These are phyloP conservation scores for Piaya cayana DNA, from an alignment of 2,113 vertebrate species.

Conservation along the genomic window DNA sequence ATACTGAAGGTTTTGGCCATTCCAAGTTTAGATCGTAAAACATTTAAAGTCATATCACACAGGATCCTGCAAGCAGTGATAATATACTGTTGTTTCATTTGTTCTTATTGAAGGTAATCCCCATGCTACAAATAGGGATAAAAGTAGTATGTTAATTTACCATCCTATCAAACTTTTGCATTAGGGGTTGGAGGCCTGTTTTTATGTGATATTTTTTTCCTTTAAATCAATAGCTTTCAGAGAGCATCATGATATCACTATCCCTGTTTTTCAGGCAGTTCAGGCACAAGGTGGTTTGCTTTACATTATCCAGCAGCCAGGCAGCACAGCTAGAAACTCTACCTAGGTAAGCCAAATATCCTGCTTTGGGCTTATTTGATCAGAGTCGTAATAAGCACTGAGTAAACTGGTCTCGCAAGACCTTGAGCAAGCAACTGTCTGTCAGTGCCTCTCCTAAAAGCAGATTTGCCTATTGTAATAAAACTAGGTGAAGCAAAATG, in stretches of 20 bases:
- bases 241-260: accelerated
- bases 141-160: not conserved
- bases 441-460: not conserved
- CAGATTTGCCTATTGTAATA: not conserved
- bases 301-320: not conserved
- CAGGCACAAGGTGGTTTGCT: not conserved
- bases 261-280: not conserved
- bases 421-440: not conserved
- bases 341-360: not conserved
- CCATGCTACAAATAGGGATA: not conserved
- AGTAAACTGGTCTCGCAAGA: not conserved
- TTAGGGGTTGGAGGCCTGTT: not conserved
- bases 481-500: not conserved
- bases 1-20: not conserved
- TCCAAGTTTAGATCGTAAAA: not conserved
- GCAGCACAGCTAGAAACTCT: not conserved
- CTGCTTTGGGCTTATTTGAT: not conserved
- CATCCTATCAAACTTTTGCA: not conserved
- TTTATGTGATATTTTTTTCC: not conserved
- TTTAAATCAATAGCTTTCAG: not conserved
- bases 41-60: not conserved
- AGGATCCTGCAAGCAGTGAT: not conserved
- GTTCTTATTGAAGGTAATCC: not conserved
- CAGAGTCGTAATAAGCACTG: accelerated
- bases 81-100: not conserved